A percentile compares a stretch with the other conserved stretches of the same genome.
phyloP scores from a whole-genome alignment of 2,888 invertebrate species.

The Cistogaster globosa region DNA sequence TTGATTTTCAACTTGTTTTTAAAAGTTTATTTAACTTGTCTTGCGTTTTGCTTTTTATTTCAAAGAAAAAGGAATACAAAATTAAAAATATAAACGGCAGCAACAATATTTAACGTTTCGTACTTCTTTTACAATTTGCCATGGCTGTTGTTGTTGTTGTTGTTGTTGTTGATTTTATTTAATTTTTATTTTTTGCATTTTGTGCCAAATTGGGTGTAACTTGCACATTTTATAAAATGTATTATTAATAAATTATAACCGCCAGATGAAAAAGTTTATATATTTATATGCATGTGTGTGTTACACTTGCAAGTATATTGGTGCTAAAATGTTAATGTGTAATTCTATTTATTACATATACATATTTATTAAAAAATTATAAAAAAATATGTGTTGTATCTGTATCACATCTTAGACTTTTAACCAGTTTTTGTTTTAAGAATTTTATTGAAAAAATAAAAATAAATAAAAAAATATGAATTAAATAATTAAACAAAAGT shows the following conservation, averaged over 20 bases:
- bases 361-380: neutral
- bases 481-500: conserved; percentile 20
- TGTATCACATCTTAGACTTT: neutral
- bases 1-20: conserved; percentile 59
- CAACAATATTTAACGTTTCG: conserved; percentile 24
- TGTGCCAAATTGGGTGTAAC: conserved; percentile 71
- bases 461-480: too few relatives aligned
- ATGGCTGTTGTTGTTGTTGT: conserved; percentile 2
- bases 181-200: conserved; percentile 42
- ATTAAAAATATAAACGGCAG: conserved; percentile 24
- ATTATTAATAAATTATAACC: conserved; percentile 38
- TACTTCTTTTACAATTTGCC: conserved; percentile 43
- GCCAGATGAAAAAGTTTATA: neutral
- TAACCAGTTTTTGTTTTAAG: conserved; percentile 33
- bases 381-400: neutral
- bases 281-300: neutral
- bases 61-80: conserved; percentile 31
- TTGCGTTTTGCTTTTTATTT: conserved; percentile 21
- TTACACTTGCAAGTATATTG: neutral
- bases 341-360: neutral
- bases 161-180: conserved; percentile 47
- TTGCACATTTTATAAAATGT: conserved; percentile 57
- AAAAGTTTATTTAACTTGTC: conserved; percentile 69
- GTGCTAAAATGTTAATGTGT: neutral
- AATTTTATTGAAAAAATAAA: conserved; percentile 24